phyloP scores from a whole-genome alignment of 2,888 invertebrate species.

The Mimumesa dahlbomi region DNA sequence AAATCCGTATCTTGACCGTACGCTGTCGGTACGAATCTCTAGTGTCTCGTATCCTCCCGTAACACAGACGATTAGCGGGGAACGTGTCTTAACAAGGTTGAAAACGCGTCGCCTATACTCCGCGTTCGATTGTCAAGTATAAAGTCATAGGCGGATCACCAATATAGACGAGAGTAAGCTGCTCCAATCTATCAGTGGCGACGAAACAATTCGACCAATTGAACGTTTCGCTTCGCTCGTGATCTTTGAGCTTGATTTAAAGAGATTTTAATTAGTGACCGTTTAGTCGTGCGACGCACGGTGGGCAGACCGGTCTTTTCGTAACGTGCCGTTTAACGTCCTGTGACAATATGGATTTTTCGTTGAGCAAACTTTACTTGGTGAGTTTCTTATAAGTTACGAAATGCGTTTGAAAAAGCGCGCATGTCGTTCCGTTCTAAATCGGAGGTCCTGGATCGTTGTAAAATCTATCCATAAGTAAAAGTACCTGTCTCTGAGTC shows the following conservation, averaged over 20 bases:
- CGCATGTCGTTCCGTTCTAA: not conserved
- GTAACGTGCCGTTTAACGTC: not conserved
- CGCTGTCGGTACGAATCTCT: too few species aligned
- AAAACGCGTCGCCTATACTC: too few species aligned
- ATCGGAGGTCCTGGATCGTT: too few species aligned
- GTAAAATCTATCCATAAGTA: too few species aligned
- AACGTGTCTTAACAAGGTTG: too few species aligned
- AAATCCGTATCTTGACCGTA: too few species aligned
- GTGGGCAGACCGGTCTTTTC: constrained; percentile 4
- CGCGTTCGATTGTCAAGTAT: too few species aligned
- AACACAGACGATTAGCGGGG: too few species aligned
- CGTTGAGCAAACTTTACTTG: constrained; percentile 37
- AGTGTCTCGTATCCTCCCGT: too few species aligned
- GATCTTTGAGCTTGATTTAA: constrained; percentile 37
- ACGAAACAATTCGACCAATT: constrained; percentile 56
- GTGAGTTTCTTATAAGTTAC: constrained; percentile 48
- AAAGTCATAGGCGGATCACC: too few species aligned
- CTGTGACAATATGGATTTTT: constrained; percentile 46
- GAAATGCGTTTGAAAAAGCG: too few species aligned
- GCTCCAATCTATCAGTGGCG: constrained; percentile 18
- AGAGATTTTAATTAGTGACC: constrained; percentile 51
- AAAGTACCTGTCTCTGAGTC: too few species aligned
- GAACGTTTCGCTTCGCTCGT: constrained; percentile 28
- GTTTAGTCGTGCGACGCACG: constrained; percentile 38
- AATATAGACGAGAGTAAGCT: not conserved